Conservation (phyloP, 2,888 invertebrate species). For the Schizaphis graminum region DNA sequence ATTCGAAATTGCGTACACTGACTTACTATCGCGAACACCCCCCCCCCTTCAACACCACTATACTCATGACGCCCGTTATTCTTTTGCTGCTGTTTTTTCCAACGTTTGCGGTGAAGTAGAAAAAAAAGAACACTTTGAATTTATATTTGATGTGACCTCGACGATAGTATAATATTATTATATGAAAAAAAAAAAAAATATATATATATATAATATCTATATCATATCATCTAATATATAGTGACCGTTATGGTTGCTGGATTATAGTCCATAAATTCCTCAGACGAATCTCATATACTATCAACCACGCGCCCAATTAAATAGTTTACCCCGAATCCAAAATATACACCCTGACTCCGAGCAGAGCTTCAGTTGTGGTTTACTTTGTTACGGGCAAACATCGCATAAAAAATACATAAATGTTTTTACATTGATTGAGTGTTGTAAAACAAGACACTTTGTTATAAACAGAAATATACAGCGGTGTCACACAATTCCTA, state of each 20-base stretch:
- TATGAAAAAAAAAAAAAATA: neutral
- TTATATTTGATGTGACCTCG: constrained; percentile 28
- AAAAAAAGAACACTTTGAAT: neutral
- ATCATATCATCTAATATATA: neutral
- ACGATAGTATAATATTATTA: neutral
- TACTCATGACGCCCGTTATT: neutral
- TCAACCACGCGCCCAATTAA: constrained; percentile 23
- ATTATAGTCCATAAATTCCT: constrained; percentile 31
- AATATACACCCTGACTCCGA: neutral
- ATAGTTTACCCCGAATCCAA: neutral
- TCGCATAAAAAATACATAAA: neutral
- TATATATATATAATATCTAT: neutral
- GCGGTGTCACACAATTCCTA: neutral
- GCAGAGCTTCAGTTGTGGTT: neutral
- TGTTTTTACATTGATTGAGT: neutral
- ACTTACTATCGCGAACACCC: neutral
- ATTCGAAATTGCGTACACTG: neutral
- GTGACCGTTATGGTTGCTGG: neutral
- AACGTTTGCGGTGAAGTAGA: neutral
- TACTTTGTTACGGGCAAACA: neutral
- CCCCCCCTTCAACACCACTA: neutral
- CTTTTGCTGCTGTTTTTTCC: neutral
- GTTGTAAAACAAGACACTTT: neutral
- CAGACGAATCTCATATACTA: constrained; percentile 1
- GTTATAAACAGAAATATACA: neutral